phyloP scores from a whole-genome alignment of 2,113 vertebrate genomes.

The Symphodus melops region DNA sequence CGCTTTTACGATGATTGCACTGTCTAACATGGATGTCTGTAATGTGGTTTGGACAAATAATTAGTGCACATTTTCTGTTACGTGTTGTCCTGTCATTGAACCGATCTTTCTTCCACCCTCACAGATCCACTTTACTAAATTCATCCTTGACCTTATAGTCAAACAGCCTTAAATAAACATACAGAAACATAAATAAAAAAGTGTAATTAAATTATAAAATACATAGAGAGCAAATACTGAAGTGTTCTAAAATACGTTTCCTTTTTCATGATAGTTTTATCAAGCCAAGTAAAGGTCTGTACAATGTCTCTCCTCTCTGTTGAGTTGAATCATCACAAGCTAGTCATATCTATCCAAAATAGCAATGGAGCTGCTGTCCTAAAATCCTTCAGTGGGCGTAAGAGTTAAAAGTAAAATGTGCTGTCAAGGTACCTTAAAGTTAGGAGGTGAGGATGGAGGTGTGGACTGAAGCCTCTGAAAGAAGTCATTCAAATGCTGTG shows the following conservation, averaged over 20 bases:
- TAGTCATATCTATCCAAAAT: slow-evolving; percentile 23
- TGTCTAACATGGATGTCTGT: slow-evolving; percentile 72
- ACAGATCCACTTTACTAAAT: background rate
- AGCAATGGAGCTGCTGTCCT: slow-evolving; percentile 1
- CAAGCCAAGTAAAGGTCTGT: background rate
- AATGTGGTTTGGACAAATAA: slow-evolving; percentile 74
- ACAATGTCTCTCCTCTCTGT: background rate
- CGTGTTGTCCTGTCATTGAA: slow-evolving; percentile 26
- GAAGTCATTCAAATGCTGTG: background rate
- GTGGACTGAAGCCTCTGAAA: background rate
- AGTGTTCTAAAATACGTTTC: background rate
- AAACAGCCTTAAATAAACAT: too few relatives aligned
- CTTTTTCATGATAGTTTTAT: too few relatives aligned
- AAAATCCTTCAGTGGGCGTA: slow-evolving; percentile 35
- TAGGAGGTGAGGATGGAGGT: background rate
- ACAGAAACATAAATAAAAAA: too few relatives aligned
- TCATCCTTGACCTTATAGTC: background rate
- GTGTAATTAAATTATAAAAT: too few relatives aligned
- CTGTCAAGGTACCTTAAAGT: background rate
- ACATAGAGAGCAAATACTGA: background rate
- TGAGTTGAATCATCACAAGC: slow-evolving; percentile 22
- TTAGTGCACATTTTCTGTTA: slow-evolving; percentile 55
- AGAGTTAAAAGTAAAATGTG: slow-evolving; percentile 38
- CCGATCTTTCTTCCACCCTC: slow-evolving; percentile 4
- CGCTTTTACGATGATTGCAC: slow-evolving; percentile 50